Base-by-base conservation (phyloP, 1,140 invertebrate genomes). In the Pararge aegeria region DNA sequence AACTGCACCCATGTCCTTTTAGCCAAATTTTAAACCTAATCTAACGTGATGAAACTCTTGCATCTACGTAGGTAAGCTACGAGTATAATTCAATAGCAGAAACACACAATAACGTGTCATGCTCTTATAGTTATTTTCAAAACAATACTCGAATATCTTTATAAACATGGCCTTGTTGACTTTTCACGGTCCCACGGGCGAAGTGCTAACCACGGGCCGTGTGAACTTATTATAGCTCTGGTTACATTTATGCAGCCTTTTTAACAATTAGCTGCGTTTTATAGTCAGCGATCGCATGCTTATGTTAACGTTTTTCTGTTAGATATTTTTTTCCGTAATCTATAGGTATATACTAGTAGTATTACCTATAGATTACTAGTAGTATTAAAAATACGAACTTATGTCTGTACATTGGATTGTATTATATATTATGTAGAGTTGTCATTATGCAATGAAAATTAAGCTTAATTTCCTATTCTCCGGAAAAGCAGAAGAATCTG, bases 111-210 rank as follows among this genome's bases (percentile, higher is more conserved):
- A 29, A 46, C n/a, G 20, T 40, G 16, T 46, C 42, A 46, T 24
- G 7, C 24, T 24, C 24, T 4, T 20, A 54, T 16, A 27, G 13
- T 15, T 54, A 46, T 30, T 55, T 27, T 55, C 27, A 40, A 61
- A 61, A 55, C 59, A 61, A 61, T 55, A 42, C 52, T 50, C 24
- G 29, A 48, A 61, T 21, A 46, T 20, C 52, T 49, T 61, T 55
- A 50, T 34, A 55, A 61, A 61, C 64, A 51, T 19, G 60, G 54
- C 57, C 48, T 64, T 66, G 66, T 71, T 71, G 56, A 68, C 60
- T 66, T 63, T 40, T 42, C 63, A 51, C 49, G 66, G 57, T 71
- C 66, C 61, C 60, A 68, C 66, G 66, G 61, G 48, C 61, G 55
- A 56, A 63, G 42, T 37, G 66, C 46, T 58, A 57, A 64, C 61